Conservation (phyloP, 2,888 invertebrate species). For the Drosophila diplacantha region DNA sequence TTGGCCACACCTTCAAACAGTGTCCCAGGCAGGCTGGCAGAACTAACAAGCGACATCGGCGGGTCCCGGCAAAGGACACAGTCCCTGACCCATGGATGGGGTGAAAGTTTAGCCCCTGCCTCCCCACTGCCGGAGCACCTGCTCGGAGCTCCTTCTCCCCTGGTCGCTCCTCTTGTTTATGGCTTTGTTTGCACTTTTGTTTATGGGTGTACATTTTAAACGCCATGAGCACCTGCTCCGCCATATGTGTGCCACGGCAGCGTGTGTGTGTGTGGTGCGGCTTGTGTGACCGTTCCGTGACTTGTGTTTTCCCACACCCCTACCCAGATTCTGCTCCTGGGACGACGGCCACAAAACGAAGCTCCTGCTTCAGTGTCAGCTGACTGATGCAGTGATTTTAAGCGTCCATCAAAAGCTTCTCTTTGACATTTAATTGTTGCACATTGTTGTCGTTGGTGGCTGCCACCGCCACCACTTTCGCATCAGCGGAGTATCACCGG, state of each 20-base stretch:
- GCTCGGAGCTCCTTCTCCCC: constrained; percentile 2
- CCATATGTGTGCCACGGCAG: constrained; percentile 17
- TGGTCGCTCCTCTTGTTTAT: constrained; percentile 58
- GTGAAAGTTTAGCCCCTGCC: constrained; percentile 3
- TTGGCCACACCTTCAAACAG: constrained; percentile 2
- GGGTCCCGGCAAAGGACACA: constrained; percentile 21
- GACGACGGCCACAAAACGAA: constrained; percentile 33
- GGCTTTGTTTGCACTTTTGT: constrained; percentile 72
- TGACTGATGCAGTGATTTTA: constrained; percentile 67
- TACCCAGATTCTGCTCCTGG: constrained; percentile 10
- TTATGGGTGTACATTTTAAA: constrained; percentile 73
- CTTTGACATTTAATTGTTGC: constrained; percentile 69
- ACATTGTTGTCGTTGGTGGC: constrained; percentile 49
- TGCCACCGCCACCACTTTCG: constrained; percentile 13
- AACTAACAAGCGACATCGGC: constrained; percentile 51
- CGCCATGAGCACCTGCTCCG: constrained; percentile 45
- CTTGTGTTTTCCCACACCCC: constrained; percentile 27
- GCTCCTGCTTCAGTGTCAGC: constrained; percentile 40
- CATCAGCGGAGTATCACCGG: constrained; percentile 19
- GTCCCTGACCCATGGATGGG: constrained; percentile 5
- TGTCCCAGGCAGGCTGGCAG: constrained; percentile 25
- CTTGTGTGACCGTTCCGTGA: constrained; percentile 47
- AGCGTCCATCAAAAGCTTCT: constrained; percentile 68
- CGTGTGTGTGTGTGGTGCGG: constrained; percentile 12
- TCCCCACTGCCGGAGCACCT: background rate